These are phyloP conservation scores for Helicoverpa zea DNA, from an alignment of 1,140 invertebrate species.

Conservation along the genomic window DNA sequence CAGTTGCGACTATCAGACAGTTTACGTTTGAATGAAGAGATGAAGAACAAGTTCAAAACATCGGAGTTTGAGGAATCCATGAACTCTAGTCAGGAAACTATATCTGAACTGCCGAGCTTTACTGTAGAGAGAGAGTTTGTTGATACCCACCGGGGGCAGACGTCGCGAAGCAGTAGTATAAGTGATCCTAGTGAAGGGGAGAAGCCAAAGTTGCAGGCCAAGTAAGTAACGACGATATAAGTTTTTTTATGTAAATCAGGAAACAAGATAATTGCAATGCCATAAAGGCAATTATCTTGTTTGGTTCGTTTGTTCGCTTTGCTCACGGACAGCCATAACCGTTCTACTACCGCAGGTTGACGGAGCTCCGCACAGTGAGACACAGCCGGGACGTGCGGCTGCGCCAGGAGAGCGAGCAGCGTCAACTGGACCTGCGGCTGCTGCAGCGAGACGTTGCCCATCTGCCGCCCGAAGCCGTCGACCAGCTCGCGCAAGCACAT, in stretches of 20 bases:
- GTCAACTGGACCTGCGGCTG: conserved; percentile 92
- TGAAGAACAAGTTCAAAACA: conserved; percentile 75
- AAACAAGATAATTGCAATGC: no score
- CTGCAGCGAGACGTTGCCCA: conserved; percentile 90
- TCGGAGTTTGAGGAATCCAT: conserved; percentile 62
- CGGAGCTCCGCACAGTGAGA: conserved; percentile 91
- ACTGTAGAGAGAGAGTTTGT: conserved; percentile 73
- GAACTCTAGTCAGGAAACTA: conserved; percentile 63
- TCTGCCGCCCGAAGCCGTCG: conserved; percentile 89
- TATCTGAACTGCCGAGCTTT: conserved; percentile 68
- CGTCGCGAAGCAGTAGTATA: conserved; percentile 78
- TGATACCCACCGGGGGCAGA: conserved; percentile 73
- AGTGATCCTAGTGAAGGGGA: conserved; percentile 73
- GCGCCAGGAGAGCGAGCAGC: conserved; percentile 91
- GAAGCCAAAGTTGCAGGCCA: conserved; percentile 81
- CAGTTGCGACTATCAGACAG: conserved; percentile 94
- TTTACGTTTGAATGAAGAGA: conserved; percentile 90
- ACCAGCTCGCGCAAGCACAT: conserved; percentile 90
- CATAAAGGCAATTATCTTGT: no score
- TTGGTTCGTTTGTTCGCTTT: no score
- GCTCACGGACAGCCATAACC: no score
- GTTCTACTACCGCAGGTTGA: conserved; percentile 85
- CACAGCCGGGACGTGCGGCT: conserved; percentile 91
- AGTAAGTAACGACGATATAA: conserved; percentile 65
- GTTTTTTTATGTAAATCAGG: neutral